Base-by-base conservation (phyloP, 2,888 invertebrate genomes). In the Plagiodera versicolora region DNA sequence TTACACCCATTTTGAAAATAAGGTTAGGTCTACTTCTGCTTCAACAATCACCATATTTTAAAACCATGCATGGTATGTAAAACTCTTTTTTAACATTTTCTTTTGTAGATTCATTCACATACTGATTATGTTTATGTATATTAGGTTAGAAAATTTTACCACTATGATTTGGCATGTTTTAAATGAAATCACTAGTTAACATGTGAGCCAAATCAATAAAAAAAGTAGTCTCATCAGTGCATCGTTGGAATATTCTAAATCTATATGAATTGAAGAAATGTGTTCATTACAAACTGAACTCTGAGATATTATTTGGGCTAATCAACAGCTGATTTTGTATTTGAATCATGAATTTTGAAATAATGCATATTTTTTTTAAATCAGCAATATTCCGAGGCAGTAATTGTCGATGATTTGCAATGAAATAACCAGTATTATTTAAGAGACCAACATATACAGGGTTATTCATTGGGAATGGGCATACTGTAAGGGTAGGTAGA, bases 1-100 rank as follows among this genome's bases (percentile, higher is more conserved):
- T 77, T 77, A 77, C 78, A 78, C 77, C 79, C 77, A 78, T 79
- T 77, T 78, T 74, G 74, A 76, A 74, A 77, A 77, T 78, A 76
- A 78, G 78, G 79, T 78, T 79, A 78, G 77, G 77, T 78, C 72
- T 69, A 70, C 69, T 72, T 72, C 70, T 72, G 71, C 71, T 73
- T 72, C 72, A 72, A 74, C 72, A 74, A 73, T 74, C 75, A 75
- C 78, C 75, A 77, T 75, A 75, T 79, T 78, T 24, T 77, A 74
- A 74, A 75, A 74, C 74, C 74, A 77, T 78, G 77, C 74, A 77
- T 74, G 77, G 78, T 78, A 77, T 74, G 77, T 77, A 77, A 67
- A 63, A 67, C 66, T 70, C 69, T 71, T 69, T 68, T 69, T 66
- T 62, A 69, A 66, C 64, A 60, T 65, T 63, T 56, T 64, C 53